A percentile compares a stretch with the other conserved stretches of the same genome.
phyloP scores from a whole-genome alignment of 2,888 invertebrate species.

The Pimpla rufipes region DNA sequence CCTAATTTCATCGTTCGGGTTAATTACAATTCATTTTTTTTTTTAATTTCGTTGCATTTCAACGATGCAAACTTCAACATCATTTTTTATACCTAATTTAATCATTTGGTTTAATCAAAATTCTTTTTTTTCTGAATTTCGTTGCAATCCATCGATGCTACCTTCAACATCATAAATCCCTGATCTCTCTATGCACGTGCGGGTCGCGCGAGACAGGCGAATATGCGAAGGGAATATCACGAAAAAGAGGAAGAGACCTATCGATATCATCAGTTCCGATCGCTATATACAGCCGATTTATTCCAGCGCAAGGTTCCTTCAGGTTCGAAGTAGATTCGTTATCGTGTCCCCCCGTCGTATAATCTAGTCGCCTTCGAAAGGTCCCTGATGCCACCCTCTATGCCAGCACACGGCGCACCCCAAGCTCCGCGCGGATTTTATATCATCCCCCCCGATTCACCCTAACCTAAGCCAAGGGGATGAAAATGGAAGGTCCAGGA shows the following conservation, averaged over 20 bases:
- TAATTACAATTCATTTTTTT: too few species aligned
- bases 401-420: conserved; percentile 19
- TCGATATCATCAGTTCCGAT: conserved; percentile 40
- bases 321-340: conserved; percentile 42
- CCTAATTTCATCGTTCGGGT: too few species aligned
- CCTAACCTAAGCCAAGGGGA: conserved; percentile 62
- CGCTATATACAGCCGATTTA: conserved; percentile 23
- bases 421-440: conserved; percentile 35
- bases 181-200: too few species aligned
- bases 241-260: neutral
- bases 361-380: conserved; percentile 26
- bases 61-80: too few species aligned
- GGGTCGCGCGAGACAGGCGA: too few species aligned
- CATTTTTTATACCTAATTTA: too few species aligned
- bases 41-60: too few species aligned
- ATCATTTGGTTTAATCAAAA: too few species aligned
- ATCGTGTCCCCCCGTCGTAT: conserved; percentile 20
- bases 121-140: too few species aligned
- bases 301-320: conserved; percentile 5
- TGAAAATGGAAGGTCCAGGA: conserved; percentile 54
- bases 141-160: too few species aligned
- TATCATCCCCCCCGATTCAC: conserved; percentile 43
- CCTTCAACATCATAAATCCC: too few species aligned
- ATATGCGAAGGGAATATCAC: neutral
- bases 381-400: neutral